phyloP scores from a whole-genome alignment of 2,888 invertebrate genomes.

The Drosophila histrio region DNA sequence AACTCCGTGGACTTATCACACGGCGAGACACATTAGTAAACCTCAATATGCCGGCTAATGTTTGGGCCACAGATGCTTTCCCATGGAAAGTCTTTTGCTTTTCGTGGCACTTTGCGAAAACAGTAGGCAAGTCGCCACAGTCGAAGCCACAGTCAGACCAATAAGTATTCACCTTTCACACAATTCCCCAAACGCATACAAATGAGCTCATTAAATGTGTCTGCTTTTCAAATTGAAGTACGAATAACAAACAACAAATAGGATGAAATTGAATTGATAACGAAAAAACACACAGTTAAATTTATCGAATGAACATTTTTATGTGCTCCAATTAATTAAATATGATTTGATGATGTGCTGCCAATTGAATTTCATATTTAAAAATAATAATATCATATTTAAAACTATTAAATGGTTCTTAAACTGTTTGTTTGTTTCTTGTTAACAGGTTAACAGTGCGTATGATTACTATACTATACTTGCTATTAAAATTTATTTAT shows the following conservation, averaged over 20 bases:
- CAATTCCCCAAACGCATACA: conserved; percentile 57
- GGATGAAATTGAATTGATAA: conserved; percentile 25
- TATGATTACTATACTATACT: background rate
- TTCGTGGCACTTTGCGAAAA: conserved; percentile 49
- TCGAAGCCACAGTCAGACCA: conserved; percentile 11
- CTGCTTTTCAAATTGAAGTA: conserved; percentile 17
- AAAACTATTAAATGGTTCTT: background rate
- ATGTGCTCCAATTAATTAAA: background rate
- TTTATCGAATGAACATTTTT: background rate
- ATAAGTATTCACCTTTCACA: conserved; percentile 67
- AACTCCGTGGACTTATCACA: conserved; percentile 20
- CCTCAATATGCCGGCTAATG: conserved; percentile 35
- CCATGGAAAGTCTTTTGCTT: conserved; percentile 58
- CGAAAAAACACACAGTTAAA: conserved; percentile 30
- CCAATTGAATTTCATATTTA: background rate
- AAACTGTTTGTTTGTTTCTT: background rate
- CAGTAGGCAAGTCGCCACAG: conserved; percentile 45
- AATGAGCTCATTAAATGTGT: conserved; percentile 65
- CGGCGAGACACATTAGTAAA: conserved; percentile 55
- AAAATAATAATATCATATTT: background rate
- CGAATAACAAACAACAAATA: background rate
- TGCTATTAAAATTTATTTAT: no score
- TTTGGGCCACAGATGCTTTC: conserved; percentile 39
- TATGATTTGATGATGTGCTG: background rate
- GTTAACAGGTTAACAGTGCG: background rate